Base-by-base conservation (phyloP, 2,888 invertebrate species). In the Drosophila setosimentum region DNA sequence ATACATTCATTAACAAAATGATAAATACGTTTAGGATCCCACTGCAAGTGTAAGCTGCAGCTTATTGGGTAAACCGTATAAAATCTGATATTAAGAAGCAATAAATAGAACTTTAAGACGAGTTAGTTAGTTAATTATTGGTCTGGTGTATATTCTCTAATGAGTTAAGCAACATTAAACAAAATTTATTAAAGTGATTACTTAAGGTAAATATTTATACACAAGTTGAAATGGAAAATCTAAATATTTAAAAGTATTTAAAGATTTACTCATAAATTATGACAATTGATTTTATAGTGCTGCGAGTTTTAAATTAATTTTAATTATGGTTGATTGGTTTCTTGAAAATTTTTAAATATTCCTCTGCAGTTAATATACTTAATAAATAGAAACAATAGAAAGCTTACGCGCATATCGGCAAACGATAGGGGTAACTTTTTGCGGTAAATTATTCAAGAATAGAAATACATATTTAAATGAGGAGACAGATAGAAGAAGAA, bases 321-420 rank as follows among this genome's bases (percentile, higher is more conserved):
- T 7, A 21, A 21, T 21, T 16, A 45, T 7, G 3, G 13, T 45
- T 16, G n/a, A 24, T 24, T 0, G 16, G 6, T 29, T 21, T n/a
- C n/a, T n/a, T 4, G 8, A 3, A 27, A 49, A 5, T 27, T 27
- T 11, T 0, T 11, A 27, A 18, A 40, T 51, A 40, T 3, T 57
- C 40, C 33, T 54, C 64, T 59, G 33, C 53, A 37, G 18, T 13
- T 37, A 5, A n/a, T 11, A 42, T 16, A 29, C 4, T 45, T 59
- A 24, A 30, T 5, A 67, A 18, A 48, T 37, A 57, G 27, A 67
- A 57, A 68, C 21, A 61, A 58, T 42, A n/a, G 27, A 55, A 86
- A 82, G 91, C 91, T 92, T 92, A 92, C 91, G 74, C 91, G 91
- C 89, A 92, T 80, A 90, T 92, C 91, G 78, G 80, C 82, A 68